A percentile compares a stretch with the other conserved stretches of the same genome.
These are phyloP conservation scores for Acanthurus lineatus DNA, from an alignment of 2,797 vertebrate species.

Conservation along the genomic window DNA sequence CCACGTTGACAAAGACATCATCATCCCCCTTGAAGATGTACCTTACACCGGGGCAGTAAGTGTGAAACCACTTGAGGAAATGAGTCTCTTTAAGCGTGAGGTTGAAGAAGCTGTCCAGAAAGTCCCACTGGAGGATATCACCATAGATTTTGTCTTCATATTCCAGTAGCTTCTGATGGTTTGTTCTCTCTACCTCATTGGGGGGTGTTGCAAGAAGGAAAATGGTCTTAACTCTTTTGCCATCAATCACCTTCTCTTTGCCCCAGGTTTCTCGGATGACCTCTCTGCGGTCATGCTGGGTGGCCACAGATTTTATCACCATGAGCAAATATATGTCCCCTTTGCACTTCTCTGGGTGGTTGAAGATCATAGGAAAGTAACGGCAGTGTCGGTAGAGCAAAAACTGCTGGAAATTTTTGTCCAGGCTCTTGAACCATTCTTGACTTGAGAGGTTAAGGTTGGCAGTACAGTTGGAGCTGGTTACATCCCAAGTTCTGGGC, in stretches of 20 bases:
- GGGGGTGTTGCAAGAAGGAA: slow-evolving; percentile 92
- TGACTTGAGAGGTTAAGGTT: slow-evolving; percentile 89
- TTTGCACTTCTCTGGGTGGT: slow-evolving; percentile 93
- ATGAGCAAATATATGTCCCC: slow-evolving; percentile 89
- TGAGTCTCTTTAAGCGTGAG: slow-evolving; percentile 97
- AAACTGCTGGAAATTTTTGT: slow-evolving; percentile 92
- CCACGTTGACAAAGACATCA: slow-evolving; percentile 93
- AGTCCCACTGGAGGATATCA: slow-evolving; percentile 98
- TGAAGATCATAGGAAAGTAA: slow-evolving; percentile 93
- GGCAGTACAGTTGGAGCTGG: slow-evolving; percentile 89
- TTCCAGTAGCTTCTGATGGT: slow-evolving; percentile 96
- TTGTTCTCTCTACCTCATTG: slow-evolving; percentile 88
- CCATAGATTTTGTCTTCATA: slow-evolving; percentile 93
- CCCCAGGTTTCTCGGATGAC: slow-evolving; percentile 97
- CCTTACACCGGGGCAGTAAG: slow-evolving; percentile 87
- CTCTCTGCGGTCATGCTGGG: slow-evolving; percentile 93
- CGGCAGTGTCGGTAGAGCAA: slow-evolving; percentile 94
- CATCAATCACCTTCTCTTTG: slow-evolving; percentile 85
- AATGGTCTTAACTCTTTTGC: slow-evolving; percentile 87
- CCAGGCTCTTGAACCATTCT: slow-evolving; percentile 90
- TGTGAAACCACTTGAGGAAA: slow-evolving; percentile 97
- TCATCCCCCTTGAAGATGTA: slow-evolving; percentile 97
- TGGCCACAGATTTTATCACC: slow-evolving; percentile 94
- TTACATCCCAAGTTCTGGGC: slow-evolving; percentile 88
- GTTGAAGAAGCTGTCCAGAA: slow-evolving; percentile 97